These are phyloP conservation scores for Penaeus chinensis DNA, from an alignment of 1,140 invertebrate genomes.

Conservation along the genomic window DNA sequence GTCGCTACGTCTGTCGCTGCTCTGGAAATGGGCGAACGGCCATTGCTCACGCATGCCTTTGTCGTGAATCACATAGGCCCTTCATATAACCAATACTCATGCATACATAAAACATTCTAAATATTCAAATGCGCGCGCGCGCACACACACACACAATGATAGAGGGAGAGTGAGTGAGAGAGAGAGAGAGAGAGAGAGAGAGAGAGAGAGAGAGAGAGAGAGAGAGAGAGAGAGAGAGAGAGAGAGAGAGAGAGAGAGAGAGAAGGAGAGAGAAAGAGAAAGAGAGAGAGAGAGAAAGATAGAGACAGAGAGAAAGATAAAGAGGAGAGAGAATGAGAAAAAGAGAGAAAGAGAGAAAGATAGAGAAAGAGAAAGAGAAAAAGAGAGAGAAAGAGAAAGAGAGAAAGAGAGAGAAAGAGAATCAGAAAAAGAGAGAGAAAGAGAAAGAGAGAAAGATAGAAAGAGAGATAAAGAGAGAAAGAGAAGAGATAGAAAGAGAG, in stretches of 20 bases:
- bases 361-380: background rate
- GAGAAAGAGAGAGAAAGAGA: background rate
- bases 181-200: background rate
- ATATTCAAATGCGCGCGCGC: too few relatives aligned
- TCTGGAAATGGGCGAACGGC: too few relatives aligned
- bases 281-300: background rate
- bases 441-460: background rate
- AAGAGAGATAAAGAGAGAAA: background rate
- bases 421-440: background rate
- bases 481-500: too few relatives aligned
- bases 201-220: background rate
- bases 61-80: too few relatives aligned
- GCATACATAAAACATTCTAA: too few relatives aligned
- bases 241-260: background rate
- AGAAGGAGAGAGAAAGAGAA: background rate
- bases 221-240: background rate
- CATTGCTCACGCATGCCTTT: too few relatives aligned
- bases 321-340: background rate
- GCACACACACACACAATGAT: too few relatives aligned
- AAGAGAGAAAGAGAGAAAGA: too few relatives aligned
- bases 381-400: constrained; percentile 29
- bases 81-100: too few relatives aligned
- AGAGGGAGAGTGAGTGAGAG: too few relatives aligned
- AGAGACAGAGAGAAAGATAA: background rate
- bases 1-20: too few relatives aligned